Evolutionary conservation across 2,113 vertebrate genomes (phyloP).

Genomic region (Corydoras sp.): DNA sequence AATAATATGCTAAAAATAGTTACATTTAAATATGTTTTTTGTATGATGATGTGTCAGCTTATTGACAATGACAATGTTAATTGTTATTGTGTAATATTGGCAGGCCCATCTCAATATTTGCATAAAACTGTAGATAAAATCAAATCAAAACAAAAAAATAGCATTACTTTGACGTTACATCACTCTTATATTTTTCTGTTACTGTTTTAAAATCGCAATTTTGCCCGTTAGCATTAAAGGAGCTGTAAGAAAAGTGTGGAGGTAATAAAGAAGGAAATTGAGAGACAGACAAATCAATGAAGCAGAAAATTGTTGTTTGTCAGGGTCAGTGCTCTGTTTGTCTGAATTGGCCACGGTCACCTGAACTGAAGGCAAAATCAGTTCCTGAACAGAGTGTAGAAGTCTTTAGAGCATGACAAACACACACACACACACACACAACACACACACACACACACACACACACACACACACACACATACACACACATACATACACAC

Average conservation of each 20-base stretch:
- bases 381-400: not conserved
- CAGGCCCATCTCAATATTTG: too few species aligned
- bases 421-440: not conserved
- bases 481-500: not conserved
- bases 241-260: not conserved
- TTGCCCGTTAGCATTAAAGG: not conserved
- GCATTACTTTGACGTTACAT: too few species aligned
- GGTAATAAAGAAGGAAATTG: not conserved
- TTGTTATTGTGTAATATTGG: too few species aligned
- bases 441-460: not conserved
- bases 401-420: not conserved
- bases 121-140: too few species aligned
- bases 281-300: slow-evolving; percentile 34
- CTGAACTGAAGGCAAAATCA: slow-evolving; percentile 12
- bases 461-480: not conserved
- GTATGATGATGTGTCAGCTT: too few species aligned
- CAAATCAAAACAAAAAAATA: too few species aligned
- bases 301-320: slow-evolving; percentile 42
- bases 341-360: slow-evolving; percentile 17
- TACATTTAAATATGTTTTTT: too few species aligned
- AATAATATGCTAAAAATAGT: too few species aligned
- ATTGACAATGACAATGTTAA: too few species aligned
- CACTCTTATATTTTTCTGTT: not conserved
- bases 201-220: not conserved
- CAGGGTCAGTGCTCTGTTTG: slow-evolving; percentile 28